Conservation (phyloP, 2,797 vertebrate genomes). For the Glyptemys insculpta region DNA sequence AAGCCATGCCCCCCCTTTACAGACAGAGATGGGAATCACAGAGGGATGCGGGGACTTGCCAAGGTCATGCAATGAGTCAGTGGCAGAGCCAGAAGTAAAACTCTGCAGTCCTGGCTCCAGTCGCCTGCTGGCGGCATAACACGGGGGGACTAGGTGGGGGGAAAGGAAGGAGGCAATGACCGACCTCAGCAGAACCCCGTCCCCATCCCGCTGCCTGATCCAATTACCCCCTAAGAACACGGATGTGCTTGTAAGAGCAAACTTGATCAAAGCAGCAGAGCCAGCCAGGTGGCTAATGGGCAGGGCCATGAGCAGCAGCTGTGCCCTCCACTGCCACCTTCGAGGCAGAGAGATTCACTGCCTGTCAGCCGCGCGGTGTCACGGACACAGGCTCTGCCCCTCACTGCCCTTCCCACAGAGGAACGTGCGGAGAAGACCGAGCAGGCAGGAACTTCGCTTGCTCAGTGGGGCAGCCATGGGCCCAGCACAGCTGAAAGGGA, state of each 20-base stretch:
- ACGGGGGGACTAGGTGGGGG: background rate
- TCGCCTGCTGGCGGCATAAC: background rate
- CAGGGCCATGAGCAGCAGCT: background rate
- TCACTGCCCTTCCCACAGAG: background rate
- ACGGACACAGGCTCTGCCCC: fast-evolving
- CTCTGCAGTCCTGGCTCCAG: background rate
- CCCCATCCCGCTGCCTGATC: background rate
- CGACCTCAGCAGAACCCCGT: background rate
- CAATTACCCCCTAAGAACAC: background rate
- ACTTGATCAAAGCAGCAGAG: background rate
- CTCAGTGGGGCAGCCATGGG: fast-evolving
- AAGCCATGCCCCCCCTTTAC: fast-evolving
- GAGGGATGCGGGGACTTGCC: background rate
- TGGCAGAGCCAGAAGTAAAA: background rate
- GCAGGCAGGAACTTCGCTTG: fast-evolving
- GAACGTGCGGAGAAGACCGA: fast-evolving
- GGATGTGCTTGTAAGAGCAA: fast-evolving
- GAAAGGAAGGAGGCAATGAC: background rate
- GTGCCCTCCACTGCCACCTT: background rate
- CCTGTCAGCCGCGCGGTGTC: background rate
- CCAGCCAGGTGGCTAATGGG: background rate
- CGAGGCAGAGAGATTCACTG: fast-evolving
- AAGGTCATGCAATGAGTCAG: background rate
- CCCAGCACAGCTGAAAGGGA: background rate
- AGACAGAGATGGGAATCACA: background rate